phyloP scores from a whole-genome alignment of 2,113 vertebrate genomes.

The Nerophis ophidion region DNA sequence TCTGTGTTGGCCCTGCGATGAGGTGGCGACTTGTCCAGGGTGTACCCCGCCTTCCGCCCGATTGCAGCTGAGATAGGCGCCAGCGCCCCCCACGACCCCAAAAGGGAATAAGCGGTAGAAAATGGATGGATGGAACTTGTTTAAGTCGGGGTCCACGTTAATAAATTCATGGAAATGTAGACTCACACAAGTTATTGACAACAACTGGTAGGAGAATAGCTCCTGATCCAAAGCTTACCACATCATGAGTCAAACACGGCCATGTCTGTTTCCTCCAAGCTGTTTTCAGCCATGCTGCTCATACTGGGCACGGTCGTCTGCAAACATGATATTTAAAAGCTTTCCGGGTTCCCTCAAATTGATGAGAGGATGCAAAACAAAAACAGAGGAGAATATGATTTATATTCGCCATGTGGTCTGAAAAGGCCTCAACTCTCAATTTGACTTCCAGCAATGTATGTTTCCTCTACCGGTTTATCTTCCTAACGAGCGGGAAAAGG shows the following conservation, averaged over 20 bases:
- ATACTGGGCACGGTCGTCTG: not conserved
- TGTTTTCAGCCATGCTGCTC: not conserved
- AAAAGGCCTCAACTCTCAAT: not conserved
- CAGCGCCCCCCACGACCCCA: no score
- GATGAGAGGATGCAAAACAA: not conserved
- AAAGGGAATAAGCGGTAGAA: no score
- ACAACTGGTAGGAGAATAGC: not conserved
- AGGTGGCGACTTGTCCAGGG: no score
- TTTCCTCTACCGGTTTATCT: slow-evolving; percentile 4
- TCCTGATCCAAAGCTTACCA: not conserved
- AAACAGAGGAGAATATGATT: not conserved
- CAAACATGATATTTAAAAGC: not conserved
- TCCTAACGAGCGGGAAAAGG: slow-evolving; percentile 10
- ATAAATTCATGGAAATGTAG: no score
- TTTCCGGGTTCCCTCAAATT: not conserved
- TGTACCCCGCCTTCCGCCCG: no score
- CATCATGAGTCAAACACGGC: not conserved
- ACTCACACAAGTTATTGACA: no score
- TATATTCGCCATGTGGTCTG: not conserved
- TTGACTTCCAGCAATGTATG: slow-evolving; percentile 3
- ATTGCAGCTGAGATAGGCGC: no score
- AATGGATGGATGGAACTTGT: no score
- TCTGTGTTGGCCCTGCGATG: no score
- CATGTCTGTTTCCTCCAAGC: not conserved
- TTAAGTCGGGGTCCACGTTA: no score